Conservation (phyloP, 2,888 invertebrate genomes). For the Eupithecia vulgata region DNA sequence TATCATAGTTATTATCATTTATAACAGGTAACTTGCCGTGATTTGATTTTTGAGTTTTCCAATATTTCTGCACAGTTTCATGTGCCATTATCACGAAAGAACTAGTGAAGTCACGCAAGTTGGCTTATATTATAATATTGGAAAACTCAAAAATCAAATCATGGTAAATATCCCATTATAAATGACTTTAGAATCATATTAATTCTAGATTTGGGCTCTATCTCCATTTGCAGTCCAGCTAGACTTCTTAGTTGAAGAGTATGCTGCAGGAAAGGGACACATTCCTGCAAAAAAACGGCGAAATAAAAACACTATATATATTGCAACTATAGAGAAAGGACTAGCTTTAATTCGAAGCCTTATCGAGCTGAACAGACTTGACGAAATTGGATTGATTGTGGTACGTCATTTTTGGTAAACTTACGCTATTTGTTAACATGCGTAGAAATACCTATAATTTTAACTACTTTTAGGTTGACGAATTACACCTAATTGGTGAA, state of each 20-base stretch:
- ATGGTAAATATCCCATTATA: no score
- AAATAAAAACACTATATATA: constrained; percentile 90
- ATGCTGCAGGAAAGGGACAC: constrained; percentile 96
- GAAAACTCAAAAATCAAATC: no score
- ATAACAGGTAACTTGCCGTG: no score
- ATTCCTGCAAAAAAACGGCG: constrained; percentile 92
- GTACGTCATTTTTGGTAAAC: constrained; percentile 53
- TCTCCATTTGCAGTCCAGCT: constrained; percentile 94
- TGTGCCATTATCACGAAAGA: no score
- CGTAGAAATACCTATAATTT: neutral
- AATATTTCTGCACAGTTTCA: no score
- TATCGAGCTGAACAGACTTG: constrained; percentile 89
- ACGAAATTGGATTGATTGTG: constrained; percentile 91
- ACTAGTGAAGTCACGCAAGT: no score
- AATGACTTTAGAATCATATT: no score
- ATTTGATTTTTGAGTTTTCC: no score
- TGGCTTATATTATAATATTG: no score
- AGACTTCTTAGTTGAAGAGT: constrained; percentile 96
- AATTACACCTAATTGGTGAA: constrained; percentile 96
- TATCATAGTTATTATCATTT: no score
- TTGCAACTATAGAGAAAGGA: constrained; percentile 98
- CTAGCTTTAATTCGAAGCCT: constrained; percentile 93
- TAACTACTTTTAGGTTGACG: constrained; percentile 84
- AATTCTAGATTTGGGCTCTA: constrained; percentile 89
- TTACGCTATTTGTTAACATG: neutral